These are phyloP conservation scores for Mythimna albipuncta DNA, from an alignment of 2,888 invertebrate species.

Conservation along the genomic window DNA sequence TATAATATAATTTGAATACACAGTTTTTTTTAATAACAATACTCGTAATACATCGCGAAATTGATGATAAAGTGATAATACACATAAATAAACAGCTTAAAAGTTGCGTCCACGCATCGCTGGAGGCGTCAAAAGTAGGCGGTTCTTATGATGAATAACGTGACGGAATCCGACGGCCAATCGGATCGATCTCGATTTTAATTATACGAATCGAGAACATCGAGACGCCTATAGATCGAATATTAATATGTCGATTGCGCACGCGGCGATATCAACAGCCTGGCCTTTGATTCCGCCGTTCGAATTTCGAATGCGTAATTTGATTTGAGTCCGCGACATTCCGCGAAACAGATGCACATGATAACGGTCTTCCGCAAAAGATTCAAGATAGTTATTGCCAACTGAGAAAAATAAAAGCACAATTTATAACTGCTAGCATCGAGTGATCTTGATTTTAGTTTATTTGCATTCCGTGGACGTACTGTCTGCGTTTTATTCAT, in stretches of 20 bases:
- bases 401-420: conserved; percentile 73
- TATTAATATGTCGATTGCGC: conserved; percentile 89
- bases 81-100: conserved; percentile 82
- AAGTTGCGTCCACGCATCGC: conserved; percentile 87
- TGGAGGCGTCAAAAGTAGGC: conserved; percentile 90
- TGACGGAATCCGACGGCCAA: conserved; percentile 88
- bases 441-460: conserved; percentile 73
- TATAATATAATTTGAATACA: conserved; percentile 74
- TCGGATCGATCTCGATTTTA: conserved; percentile 89
- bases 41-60: conserved; percentile 76
- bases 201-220: conserved; percentile 89
- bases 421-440: conserved; percentile 68
- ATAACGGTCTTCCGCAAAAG: conserved; percentile 80
- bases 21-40: conserved; percentile 68
- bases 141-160: conserved; percentile 87
- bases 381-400: conserved; percentile 73
- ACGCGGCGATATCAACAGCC: conserved; percentile 79
- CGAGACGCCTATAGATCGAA: conserved; percentile 87
- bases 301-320: conserved; percentile 87
- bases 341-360: conserved; percentile 79
- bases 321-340: conserved; percentile 84
- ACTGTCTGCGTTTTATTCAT: conserved; percentile 55
- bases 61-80: conserved; percentile 73
- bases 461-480: conserved; percentile 71
- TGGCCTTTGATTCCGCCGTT: conserved; percentile 84